Evolutionary conservation across 2,797 vertebrate genomes (phyloP).

Genomic region (Lutra lutra): DNA sequence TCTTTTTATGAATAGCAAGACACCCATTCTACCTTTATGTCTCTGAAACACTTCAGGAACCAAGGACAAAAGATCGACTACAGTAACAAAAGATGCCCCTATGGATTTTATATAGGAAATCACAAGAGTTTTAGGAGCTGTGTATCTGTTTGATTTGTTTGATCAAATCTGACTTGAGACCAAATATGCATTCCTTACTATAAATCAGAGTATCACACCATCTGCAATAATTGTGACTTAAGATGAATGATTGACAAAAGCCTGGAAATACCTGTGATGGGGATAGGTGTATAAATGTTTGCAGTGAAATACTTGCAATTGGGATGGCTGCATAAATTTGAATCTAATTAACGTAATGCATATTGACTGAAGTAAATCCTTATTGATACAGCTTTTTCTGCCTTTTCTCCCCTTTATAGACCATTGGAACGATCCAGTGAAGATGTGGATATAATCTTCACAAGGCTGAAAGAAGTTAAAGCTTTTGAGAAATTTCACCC

Average conservation of each 20-base stretch:
- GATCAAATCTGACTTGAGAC: too few species aligned
- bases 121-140: not conserved
- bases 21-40: not conserved
- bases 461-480: slow-evolving; percentile 94
- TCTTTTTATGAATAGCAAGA: not conserved
- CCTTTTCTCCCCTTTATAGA: slow-evolving; percentile 82
- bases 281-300: not conserved
- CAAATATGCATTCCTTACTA: not conserved
- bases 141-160: not conserved
- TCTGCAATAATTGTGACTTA: not conserved
- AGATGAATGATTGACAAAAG: not conserved
- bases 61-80: not conserved
- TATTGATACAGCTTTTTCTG: not conserved
- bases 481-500: slow-evolving; percentile 97
- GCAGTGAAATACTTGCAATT: not conserved
- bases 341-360: not conserved
- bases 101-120: not conserved
- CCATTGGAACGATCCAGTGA: slow-evolving; percentile 95
- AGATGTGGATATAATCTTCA: slow-evolving; percentile 97
- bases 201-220: not conserved
- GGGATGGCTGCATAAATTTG: not conserved
- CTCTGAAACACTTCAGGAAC: not conserved
- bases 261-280: not conserved
- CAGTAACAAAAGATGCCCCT: not conserved
- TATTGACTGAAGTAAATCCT: not conserved